phyloP scores from a whole-genome alignment of 2,888 invertebrate species.

The Timandra comae region DNA sequence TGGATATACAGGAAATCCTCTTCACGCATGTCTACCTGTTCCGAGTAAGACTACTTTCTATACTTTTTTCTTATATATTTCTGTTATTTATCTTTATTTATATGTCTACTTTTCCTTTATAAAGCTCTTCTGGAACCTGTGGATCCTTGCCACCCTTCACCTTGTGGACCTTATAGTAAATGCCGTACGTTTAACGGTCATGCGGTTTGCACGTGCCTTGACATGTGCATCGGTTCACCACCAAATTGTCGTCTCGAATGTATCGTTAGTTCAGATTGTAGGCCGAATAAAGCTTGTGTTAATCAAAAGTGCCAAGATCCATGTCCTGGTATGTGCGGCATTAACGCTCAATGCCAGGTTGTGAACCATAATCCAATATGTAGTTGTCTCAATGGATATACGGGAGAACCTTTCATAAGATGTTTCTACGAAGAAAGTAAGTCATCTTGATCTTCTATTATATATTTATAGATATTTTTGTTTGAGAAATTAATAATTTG shows the following conservation, averaged over 20 bases:
- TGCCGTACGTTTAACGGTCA: constrained; percentile 83
- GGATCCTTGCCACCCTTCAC: constrained; percentile 85
- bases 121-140: constrained; percentile 65
- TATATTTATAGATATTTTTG: constrained; percentile 5
- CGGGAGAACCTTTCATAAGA: constrained; percentile 86
- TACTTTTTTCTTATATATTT: constrained; percentile 42
- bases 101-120: constrained; percentile 28
- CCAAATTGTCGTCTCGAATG: constrained; percentile 87
- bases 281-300: constrained; percentile 84
- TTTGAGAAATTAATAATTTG: background rate
- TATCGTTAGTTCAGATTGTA: constrained; percentile 86
- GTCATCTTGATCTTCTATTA: constrained; percentile 42
- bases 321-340: constrained; percentile 85
- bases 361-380: constrained; percentile 88
- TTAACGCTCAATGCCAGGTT: constrained; percentile 86
- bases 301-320: constrained; percentile 87
- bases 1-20: constrained; percentile 84
- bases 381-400: constrained; percentile 81
- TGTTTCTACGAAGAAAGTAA: constrained; percentile 81
- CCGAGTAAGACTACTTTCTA: constrained; percentile 76
- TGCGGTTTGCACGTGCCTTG: constrained; percentile 86
- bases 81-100: constrained; percentile 35
- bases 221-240: constrained; percentile 84
- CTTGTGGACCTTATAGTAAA: constrained; percentile 87
- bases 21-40: constrained; percentile 79